A percentile compares a stretch with the other conserved stretches of the same genome.
Conservation (phyloP, 1,140 invertebrate genomes). For the Brachionus asplanchnoidis region DNA sequence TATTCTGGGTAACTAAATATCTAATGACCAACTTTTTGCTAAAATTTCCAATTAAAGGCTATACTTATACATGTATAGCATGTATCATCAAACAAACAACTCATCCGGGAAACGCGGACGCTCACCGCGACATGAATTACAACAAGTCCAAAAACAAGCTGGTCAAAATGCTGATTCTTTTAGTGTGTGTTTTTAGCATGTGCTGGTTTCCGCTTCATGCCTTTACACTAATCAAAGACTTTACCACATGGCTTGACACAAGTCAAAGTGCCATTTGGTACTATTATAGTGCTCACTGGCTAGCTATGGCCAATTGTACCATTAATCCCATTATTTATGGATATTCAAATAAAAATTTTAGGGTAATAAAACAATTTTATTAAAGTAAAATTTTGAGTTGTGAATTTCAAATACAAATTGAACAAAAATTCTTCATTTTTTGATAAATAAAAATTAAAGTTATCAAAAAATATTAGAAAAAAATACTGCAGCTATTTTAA, state of each 20-base stretch:
- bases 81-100: conserved; percentile 40
- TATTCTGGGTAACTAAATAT: neutral
- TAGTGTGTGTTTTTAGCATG: conserved; percentile 56
- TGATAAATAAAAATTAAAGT: no score
- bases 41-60: neutral
- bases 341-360: conserved; percentile 36
- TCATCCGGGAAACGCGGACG: conserved; percentile 31
- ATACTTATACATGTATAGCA: conserved; percentile 32
- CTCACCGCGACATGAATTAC: conserved; percentile 28
- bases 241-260: conserved; percentile 6
- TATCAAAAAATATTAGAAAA: no score
- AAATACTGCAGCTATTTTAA: no score
- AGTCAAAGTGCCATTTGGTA: conserved; percentile 31
- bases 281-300: conserved; percentile 34
- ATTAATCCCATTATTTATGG: conserved; percentile 37
- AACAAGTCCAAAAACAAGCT: conserved; percentile 46
- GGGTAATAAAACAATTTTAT: neutral
- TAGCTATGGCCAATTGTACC: conserved; percentile 36
- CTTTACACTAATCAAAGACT: conserved; percentile 24
- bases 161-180: conserved; percentile 59
- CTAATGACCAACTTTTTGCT: neutral
- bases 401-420: no score
- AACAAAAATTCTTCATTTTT: no score
- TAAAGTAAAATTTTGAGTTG: no score
- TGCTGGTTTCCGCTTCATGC: conserved; percentile 58